Conservation (phyloP, 2,797 vertebrate species). For the Sebastes hopkinsi region DNA sequence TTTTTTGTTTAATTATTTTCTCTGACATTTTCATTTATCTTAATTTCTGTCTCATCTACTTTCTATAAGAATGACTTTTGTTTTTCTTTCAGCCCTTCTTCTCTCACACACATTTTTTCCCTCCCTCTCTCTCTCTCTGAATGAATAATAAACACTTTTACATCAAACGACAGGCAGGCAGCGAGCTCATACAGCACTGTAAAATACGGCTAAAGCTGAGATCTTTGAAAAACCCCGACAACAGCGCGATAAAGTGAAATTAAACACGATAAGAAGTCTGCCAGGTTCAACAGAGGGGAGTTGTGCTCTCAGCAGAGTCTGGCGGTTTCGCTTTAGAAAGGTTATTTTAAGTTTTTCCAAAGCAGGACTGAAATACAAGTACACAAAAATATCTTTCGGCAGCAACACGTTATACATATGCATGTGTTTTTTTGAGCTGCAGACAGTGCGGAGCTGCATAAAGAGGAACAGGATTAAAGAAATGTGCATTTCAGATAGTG, state of each 20-base stretch:
- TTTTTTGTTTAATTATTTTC: neutral
- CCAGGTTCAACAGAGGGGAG: neutral
- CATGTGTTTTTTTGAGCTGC: neutral
- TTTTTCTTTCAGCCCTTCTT: neutral
- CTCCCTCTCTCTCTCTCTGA: neutral
- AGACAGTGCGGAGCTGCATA: neutral
- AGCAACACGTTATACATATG: neutral
- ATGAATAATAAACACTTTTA: conserved; percentile 40
- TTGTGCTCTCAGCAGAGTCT: neutral
- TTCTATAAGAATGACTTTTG: neutral
- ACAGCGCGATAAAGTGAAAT: conserved; percentile 21
- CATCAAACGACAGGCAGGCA: conserved; percentile 35
- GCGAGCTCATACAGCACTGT: conserved; percentile 25
- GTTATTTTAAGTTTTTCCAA: conserved; percentile 24
- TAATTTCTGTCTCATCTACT: neutral
- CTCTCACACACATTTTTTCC: neutral
- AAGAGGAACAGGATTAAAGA: neutral
- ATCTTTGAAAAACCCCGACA: conserved; percentile 40
- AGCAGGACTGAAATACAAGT: neutral
- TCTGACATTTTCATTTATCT: neutral
- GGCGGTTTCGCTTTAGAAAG: neutral
- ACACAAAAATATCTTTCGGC: conserved; percentile 1
- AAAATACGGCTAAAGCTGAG: conserved; percentile 17
- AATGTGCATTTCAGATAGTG: neutral
- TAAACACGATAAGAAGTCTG: neutral